Percentiles rank a stretch among this genome's conserved stretches.
Evolutionary conservation across 2,113 vertebrate species (phyloP).

Genomic region (Antigone vipio): DNA sequence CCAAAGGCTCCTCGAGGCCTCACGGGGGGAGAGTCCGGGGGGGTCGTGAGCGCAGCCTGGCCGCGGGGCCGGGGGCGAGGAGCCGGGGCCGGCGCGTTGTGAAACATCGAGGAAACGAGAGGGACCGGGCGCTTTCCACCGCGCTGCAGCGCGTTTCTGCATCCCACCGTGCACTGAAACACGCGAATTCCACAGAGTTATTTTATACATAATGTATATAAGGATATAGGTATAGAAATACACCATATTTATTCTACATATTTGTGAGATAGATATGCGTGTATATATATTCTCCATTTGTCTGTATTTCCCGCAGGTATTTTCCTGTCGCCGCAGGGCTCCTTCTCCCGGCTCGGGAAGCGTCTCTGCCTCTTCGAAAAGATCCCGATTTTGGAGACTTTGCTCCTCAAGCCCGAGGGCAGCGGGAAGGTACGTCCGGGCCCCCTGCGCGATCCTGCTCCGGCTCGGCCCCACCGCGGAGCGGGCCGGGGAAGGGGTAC

Average conservation of each 20-base stretch:
- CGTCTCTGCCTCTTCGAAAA: background rate
- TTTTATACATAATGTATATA: background rate
- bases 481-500: background rate
- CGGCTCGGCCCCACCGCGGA: background rate
- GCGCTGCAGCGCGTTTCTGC: background rate
- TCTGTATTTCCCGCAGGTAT: background rate
- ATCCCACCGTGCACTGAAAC: accelerated
- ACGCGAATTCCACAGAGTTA: accelerated
- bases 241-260: background rate
- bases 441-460: background rate
- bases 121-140: accelerated
- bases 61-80: background rate
- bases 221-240: accelerated
- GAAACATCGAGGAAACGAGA: background rate
- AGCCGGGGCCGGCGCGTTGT: background rate
- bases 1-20: background rate
- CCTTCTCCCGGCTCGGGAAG: background rate
- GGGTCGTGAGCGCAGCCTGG: background rate
- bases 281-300: background rate
- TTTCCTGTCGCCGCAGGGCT: background rate
- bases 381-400: background rate
- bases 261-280: background rate
- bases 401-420: background rate
- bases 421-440: background rate
- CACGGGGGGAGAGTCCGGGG: no score